These are phyloP conservation scores for Albula glossodonta DNA, from an alignment of 2,113 vertebrate species.

Conservation along the genomic window DNA sequence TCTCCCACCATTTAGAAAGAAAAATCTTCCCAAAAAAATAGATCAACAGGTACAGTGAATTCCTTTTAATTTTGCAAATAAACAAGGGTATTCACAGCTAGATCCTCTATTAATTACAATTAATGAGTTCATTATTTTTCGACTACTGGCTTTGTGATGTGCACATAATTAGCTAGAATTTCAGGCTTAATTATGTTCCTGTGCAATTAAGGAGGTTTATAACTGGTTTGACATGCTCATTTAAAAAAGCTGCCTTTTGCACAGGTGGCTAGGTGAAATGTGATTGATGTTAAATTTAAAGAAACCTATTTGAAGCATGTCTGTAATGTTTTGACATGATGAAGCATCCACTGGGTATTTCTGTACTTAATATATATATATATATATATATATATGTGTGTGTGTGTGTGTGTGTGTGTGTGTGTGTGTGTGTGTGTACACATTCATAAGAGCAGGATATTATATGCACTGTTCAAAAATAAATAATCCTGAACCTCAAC, in stretches of 20 bases:
- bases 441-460: no score
- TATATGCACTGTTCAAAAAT: no score
- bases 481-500: no score
- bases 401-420: no score
- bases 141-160: slow-evolving; percentile 58
- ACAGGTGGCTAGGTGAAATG: slow-evolving; percentile 35
- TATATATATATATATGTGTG: no score
- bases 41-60: slow-evolving; percentile 38
- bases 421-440: no score
- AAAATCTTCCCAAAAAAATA: slow-evolving; percentile 1
- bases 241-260: slow-evolving; percentile 46
- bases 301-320: not conserved
- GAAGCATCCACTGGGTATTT: not conserved
- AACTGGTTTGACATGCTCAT: slow-evolving; percentile 51
- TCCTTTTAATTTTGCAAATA: slow-evolving; percentile 61
- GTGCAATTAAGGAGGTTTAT: slow-evolving; percentile 55
- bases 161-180: slow-evolving; percentile 60
- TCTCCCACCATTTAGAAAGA: no score
- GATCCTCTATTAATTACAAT: slow-evolving; percentile 70
- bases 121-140: slow-evolving; percentile 68
- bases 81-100: slow-evolving; percentile 69
- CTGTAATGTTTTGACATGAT: not conserved
- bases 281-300: slow-evolving; percentile 49
- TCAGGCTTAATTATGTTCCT: slow-evolving; percentile 65
- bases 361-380: no score